phyloP scores from a whole-genome alignment of 2,888 invertebrate species.

The Microctonus hyperodae region DNA sequence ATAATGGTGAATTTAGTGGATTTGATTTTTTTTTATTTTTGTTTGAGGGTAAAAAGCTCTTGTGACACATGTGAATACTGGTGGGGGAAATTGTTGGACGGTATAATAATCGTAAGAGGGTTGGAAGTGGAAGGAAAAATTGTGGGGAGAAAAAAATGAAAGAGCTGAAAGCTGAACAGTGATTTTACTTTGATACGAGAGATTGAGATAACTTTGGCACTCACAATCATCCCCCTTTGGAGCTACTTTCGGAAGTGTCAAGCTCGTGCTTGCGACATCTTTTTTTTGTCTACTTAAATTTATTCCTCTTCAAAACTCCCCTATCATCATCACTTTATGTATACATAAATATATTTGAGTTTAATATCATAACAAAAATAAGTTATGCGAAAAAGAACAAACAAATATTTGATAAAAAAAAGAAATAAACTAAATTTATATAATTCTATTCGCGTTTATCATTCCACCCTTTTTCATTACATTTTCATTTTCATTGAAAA shows the following conservation, averaged over 20 bases:
- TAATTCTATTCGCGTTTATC: too few relatives aligned
- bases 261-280: neutral
- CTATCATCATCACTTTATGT: neutral
- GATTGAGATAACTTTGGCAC: conserved; percentile 17
- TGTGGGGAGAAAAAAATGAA: neutral
- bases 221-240: neutral
- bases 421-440: too few relatives aligned
- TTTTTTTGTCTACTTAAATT: neutral
- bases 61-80: neutral
- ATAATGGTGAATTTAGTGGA: neutral
- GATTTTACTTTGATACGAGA: conserved; percentile 15
- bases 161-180: neutral
- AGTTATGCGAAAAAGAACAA: too few relatives aligned
- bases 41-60: neutral
- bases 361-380: neutral
- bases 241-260: conserved; percentile 18
- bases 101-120: neutral
- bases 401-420: too few relatives aligned
- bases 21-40: neutral
- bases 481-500: too few relatives aligned
- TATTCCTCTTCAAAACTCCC: neutral
- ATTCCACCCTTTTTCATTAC: too few relatives aligned
- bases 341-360: neutral
- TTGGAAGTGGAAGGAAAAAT: neutral
- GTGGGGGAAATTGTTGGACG: neutral